A percentile compares a stretch with the other conserved stretches of the same genome.
phyloP scores from a whole-genome alignment of 2,888 invertebrate genomes.

The Hirtodrosophila alboralis region DNA sequence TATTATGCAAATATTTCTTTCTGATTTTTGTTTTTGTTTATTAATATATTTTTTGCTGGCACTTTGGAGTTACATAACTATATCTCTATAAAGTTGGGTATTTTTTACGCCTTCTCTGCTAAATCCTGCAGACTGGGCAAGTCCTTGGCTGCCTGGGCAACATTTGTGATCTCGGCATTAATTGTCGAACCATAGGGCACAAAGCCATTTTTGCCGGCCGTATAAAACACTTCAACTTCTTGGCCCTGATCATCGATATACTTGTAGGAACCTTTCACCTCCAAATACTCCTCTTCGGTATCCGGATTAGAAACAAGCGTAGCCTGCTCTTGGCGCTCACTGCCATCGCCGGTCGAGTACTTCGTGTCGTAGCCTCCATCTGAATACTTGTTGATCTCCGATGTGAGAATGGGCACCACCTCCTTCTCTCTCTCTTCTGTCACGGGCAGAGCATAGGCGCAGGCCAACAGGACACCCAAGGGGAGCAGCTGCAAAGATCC shows the following conservation, averaged over 20 bases:
- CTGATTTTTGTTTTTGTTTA: constrained; percentile 1
- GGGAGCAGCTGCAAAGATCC: constrained; percentile 42
- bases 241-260: constrained; percentile 79
- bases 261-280: constrained; percentile 80
- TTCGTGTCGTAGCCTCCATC: constrained; percentile 80
- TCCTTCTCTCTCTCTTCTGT: constrained; percentile 37
- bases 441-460: constrained; percentile 50
- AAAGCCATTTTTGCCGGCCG: constrained; percentile 83
- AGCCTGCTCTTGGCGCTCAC: constrained; percentile 72
- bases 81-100: too few relatives aligned
- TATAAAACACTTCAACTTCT: constrained; percentile 81
- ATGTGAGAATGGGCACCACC: constrained; percentile 70
- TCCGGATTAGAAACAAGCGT: constrained; percentile 64
- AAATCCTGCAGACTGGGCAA: constrained; percentile 59
- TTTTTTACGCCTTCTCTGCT: constrained; percentile 6
- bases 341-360: constrained; percentile 78
- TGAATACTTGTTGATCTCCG: constrained; percentile 62
- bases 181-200: constrained; percentile 81
- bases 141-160: constrained; percentile 80
- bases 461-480: constrained; percentile 42
- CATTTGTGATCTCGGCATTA: constrained; percentile 77
- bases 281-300: constrained; percentile 71
- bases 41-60: constrained; percentile 22
- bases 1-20: constrained; percentile 2
- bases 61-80: constrained; percentile 16